Base-by-base conservation (phyloP, 2,113 vertebrate species). In the Bungarus multicinctus region DNA sequence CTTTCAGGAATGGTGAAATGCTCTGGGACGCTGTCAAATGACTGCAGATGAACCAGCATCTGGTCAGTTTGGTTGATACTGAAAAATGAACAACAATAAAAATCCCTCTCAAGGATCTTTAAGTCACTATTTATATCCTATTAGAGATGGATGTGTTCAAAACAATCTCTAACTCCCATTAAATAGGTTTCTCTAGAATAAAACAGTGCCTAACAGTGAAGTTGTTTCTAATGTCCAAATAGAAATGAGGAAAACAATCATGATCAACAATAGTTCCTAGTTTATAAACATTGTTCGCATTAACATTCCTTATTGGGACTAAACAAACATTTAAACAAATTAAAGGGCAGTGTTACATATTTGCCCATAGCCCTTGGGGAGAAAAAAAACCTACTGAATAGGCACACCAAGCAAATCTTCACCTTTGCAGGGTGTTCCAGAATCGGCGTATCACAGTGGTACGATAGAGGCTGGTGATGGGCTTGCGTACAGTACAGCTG, bases 31-130 rank as follows among this genome's bases (percentile, higher is more conserved):
- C 98, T 99, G 93, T 99, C 99, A 96, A 99, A 99, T 0, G 99
- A 99, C 96, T 99, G 99, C 34, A 99, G 97, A 95, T 99, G 99
- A 91, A 99, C 99, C 95, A 99, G 94, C 99, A 99, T 99, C 97
- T 99, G 99, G 95, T 99, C 99, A 0, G 99, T 99, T 96, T 99
- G 99, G 96, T 99, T 99, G 96, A 99, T 99, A 95, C 99, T 99
- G 95, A 5, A 95, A 93, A 96, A 93, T n/a, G 30, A 91, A 50
- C 4, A 27, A 39, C n/a, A 81, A 69, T 5, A 81, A 81, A 81
- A 43, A 81, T 81, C 93, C 6, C 16, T 86, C 87, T 88, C 30
- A 89, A 57, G 30, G 50, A 96, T 20, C 2, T 81, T 55, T 53
- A 58, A 45, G 25, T 86, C 43, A 86, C n/a, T 64, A 30, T 85